Conservation (phyloP, 2,113 vertebrate genomes). For the Sorex araneus region DNA sequence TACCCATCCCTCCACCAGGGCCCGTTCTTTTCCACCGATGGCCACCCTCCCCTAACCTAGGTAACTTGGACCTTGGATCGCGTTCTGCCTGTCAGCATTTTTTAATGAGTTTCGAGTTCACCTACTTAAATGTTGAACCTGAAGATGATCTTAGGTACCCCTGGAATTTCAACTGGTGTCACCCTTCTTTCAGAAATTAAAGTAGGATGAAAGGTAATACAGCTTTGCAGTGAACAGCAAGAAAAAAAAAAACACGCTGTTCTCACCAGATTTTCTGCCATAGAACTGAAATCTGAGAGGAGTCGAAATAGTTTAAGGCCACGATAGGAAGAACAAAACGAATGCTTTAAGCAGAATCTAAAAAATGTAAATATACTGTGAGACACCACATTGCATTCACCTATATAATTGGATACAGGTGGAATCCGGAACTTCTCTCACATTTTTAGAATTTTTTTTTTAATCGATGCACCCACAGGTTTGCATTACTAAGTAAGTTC, state of each 20-base stretch:
- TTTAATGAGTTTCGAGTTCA: background rate
- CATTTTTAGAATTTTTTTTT: background rate
- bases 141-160: background rate
- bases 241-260: background rate
- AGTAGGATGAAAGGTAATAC: background rate
- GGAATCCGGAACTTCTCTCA: slow-evolving; percentile 8
- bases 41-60: too few species aligned
- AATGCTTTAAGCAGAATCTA: slow-evolving; percentile 6
- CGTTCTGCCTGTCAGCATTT: too few species aligned
- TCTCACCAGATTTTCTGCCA: background rate
- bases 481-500: background rate
- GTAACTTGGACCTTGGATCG: too few species aligned
- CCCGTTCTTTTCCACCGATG: too few species aligned
- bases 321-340: background rate
- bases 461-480: background rate
- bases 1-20: too few species aligned
- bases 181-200: background rate
- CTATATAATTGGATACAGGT: background rate
- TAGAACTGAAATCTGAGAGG: background rate
- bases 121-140: background rate
- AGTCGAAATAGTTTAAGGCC: background rate
- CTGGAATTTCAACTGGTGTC: background rate
- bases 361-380: background rate
- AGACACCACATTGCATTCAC: too few species aligned
- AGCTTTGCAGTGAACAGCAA: background rate